phyloP scores from a whole-genome alignment of 1,140 invertebrate species.

The Aphis craccivora region DNA sequence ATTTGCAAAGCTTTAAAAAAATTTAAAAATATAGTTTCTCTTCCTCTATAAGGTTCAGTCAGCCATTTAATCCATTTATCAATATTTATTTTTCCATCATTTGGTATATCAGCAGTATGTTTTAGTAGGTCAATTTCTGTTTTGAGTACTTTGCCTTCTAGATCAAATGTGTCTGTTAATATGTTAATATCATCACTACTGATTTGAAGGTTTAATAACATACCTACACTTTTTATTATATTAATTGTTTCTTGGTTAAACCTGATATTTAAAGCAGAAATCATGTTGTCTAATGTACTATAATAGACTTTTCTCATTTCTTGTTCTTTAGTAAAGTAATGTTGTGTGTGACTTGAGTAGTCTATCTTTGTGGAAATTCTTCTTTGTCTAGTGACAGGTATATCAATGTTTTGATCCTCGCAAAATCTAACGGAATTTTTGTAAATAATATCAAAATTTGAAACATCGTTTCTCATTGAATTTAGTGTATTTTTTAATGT shows the following conservation, averaged over 20 bases:
- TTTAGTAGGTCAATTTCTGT: constrained; percentile 20
- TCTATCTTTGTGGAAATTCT: constrained; percentile 7
- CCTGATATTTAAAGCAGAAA: constrained; percentile 14
- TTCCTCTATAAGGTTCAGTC: neutral
- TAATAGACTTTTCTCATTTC: constrained; percentile 37
- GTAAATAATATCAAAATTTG: constrained; percentile 22
- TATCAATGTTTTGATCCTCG: constrained; percentile 33
- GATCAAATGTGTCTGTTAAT: neutral
- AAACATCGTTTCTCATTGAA: constrained; percentile 33
- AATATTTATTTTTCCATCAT: neutral
- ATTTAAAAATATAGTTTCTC: constrained; percentile 31
- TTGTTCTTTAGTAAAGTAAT: neutral
- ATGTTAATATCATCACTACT: constrained; percentile 27
- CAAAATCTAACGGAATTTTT: constrained; percentile 1
- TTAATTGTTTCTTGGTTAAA: constrained; percentile 41
- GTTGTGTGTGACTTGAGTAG: neutral
- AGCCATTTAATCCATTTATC: constrained; percentile 42
- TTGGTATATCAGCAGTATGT: neutral
- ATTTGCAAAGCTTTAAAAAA: constrained; percentile 18
- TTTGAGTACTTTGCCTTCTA: neutral
- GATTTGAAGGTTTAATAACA: neutral
- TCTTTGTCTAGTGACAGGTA: neutral
- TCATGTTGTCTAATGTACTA: constrained; percentile 12
- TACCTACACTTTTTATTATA: neutral
- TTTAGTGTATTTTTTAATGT: constrained; percentile 19